Conservation (phyloP, 2,113 vertebrate species). For the Urocynchramus pylzowi region DNA sequence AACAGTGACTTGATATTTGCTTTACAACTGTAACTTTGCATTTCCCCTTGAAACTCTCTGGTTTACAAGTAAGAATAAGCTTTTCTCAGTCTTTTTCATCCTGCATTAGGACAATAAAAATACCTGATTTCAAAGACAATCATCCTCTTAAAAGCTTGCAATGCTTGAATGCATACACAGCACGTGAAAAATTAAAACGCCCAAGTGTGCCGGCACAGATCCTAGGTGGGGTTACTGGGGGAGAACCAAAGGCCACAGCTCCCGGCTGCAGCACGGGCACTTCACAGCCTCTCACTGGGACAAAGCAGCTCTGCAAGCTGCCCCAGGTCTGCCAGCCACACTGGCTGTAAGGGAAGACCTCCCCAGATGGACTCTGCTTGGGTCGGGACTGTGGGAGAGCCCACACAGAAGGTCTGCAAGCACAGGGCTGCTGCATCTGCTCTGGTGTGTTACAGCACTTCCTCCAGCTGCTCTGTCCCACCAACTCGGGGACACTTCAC, state of each 20-base stretch:
- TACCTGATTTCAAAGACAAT: background rate
- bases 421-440: background rate
- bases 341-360: rapidly evolving
- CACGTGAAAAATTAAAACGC: background rate
- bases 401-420: background rate
- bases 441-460: background rate
- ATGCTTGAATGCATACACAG: background rate
- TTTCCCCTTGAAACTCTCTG: background rate
- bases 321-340: background rate
- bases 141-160: background rate
- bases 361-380: rapidly evolving
- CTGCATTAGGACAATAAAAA: background rate
- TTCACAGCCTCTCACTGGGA: background rate
- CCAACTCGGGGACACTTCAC: background rate
- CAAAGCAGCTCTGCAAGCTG: background rate
- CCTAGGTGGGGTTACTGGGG: rapidly evolving
- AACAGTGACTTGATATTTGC: background rate
- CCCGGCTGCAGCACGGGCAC: background rate
- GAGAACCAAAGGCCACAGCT: background rate
- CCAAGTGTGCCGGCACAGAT: rapidly evolving
- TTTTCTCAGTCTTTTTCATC: background rate
- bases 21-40: background rate
- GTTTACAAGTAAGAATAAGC: background rate
- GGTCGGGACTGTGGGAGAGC: background rate
- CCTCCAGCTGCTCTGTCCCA: background rate